Evolutionary conservation across 2,888 invertebrate species (phyloP).

Genomic region (Zygogramma bicolorata): DNA sequence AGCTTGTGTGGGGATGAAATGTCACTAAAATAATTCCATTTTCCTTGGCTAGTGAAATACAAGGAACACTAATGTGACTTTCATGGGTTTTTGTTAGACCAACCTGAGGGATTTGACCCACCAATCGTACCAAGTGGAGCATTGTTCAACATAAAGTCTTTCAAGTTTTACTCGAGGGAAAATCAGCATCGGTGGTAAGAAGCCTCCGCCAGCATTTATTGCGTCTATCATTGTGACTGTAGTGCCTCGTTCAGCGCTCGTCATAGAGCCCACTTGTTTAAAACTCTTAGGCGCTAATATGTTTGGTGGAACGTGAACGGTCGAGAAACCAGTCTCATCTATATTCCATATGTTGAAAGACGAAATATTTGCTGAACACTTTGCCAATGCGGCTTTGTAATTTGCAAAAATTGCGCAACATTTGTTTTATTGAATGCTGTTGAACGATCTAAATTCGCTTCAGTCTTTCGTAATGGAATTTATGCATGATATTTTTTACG

Average conservation of each 20-base stretch:
- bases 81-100: slow-evolving; percentile 52
- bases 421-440: background rate
- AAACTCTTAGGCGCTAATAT: slow-evolving; percentile 45
- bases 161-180: slow-evolving; percentile 39
- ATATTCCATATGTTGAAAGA: slow-evolving; percentile 35
- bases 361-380: background rate
- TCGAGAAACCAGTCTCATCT: slow-evolving; percentile 51
- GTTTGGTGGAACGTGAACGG: background rate
- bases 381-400: background rate
- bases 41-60: slow-evolving; percentile 41
- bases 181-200: slow-evolving; percentile 48
- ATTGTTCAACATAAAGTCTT: slow-evolving; percentile 41
- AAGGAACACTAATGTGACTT: slow-evolving; percentile 51
- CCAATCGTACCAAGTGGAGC: slow-evolving; percentile 29
- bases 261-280: slow-evolving; percentile 49
- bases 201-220: slow-evolving; percentile 47
- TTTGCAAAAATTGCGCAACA: background rate
- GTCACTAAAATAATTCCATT: slow-evolving; percentile 5
- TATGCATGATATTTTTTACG: background rate
- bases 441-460: background rate
- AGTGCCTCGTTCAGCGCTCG: slow-evolving; percentile 45
- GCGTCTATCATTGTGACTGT: slow-evolving; percentile 45
- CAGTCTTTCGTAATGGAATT: no score
- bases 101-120: slow-evolving; percentile 13
- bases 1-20: slow-evolving; percentile 5